These are phyloP conservation scores for Periphyllus acericola DNA, from an alignment of 2,888 invertebrate genomes.

Conservation along the genomic window DNA sequence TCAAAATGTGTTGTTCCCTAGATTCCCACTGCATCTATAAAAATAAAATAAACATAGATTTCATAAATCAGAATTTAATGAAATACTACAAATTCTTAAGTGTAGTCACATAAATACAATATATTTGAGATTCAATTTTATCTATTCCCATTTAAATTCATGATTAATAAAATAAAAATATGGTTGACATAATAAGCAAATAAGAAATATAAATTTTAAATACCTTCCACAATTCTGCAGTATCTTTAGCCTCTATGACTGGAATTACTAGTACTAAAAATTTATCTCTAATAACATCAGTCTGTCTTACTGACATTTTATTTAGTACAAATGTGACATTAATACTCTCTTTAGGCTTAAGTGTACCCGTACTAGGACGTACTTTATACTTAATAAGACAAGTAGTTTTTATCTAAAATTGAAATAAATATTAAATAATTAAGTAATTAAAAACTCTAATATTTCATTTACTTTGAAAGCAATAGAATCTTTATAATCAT, in stretches of 20 bases:
- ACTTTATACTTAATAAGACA: slow-evolving; percentile 95
- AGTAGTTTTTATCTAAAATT: slow-evolving; percentile 88
- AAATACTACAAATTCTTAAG: not conserved
- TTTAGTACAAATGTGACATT: slow-evolving; percentile 80
- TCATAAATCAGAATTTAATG: not conserved
- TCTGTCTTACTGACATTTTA: slow-evolving; percentile 74
- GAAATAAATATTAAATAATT: slow-evolving; percentile 39
- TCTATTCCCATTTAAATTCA: too few species aligned
- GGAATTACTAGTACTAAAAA: slow-evolving; percentile 88
- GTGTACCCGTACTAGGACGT: slow-evolving; percentile 83
- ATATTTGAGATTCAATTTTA: too few species aligned
- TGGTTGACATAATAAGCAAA: not conserved
- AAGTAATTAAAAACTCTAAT: slow-evolving; percentile 23
- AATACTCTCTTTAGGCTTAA: slow-evolving; percentile 75
- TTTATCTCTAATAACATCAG: slow-evolving; percentile 79
- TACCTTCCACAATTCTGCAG: slow-evolving; percentile 81
- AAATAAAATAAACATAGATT: not conserved
- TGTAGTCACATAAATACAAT: too few species aligned
- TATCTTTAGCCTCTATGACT: slow-evolving; percentile 72
- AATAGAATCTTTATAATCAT: slow-evolving; percentile 51
- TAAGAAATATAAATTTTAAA: slow-evolving; percentile 38
- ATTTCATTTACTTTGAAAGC: slow-evolving; percentile 47
- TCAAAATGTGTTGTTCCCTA: slow-evolving; percentile 53
- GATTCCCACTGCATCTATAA: slow-evolving; percentile 48
- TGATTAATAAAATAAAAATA: not conserved